These are phyloP conservation scores for Gastracanthus pulcherrimus DNA, from an alignment of 2,888 invertebrate species.

Conservation along the genomic window DNA sequence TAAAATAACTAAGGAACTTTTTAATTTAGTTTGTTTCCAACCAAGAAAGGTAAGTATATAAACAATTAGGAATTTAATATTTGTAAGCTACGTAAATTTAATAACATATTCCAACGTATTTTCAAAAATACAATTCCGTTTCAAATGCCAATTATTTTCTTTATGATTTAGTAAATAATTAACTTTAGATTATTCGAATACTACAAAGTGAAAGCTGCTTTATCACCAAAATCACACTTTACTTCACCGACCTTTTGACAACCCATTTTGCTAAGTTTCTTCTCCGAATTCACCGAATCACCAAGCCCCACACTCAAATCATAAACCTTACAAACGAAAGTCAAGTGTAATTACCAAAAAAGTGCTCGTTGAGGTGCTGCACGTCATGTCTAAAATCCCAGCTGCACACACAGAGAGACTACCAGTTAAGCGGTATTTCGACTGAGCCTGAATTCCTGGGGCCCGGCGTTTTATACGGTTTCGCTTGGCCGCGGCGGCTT, in stretches of 20 bases:
- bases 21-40: no score
- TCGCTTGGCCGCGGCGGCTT: constrained; percentile 68
- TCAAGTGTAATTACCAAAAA: constrained; percentile 45
- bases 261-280: no score
- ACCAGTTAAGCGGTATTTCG: constrained; percentile 52
- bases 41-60: no score
- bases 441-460: constrained; percentile 64
- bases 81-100: no score
- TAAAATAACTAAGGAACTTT: no score
- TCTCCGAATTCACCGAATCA: background rate
- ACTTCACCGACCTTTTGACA: background rate
- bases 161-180: no score
- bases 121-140: no score
- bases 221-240: background rate
- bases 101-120: no score
- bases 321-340: background rate
- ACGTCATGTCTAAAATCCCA: constrained; percentile 61
- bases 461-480: constrained; percentile 70
- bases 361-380: background rate
- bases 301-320: background rate
- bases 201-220: no score
- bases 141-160: no score
- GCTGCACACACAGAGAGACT: constrained; percentile 28
- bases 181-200: no score
- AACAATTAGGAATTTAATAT: no score